Base-by-base conservation (phyloP, 2,888 invertebrate species). In the Glyphotaelius pellucidus region DNA sequence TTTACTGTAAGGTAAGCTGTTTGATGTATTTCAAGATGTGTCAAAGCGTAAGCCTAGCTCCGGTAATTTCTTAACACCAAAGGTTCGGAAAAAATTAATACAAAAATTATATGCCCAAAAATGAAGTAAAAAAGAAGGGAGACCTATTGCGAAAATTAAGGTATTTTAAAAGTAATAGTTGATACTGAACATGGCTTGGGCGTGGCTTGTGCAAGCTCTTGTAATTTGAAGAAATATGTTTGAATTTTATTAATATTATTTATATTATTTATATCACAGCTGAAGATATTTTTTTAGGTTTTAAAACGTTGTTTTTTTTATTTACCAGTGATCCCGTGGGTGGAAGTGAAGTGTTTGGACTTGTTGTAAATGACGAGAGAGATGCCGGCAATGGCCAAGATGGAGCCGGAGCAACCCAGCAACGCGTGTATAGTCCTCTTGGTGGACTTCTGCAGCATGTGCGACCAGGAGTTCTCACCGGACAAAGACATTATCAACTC, bases 341-440 rank as follows among this genome's bases (percentile, higher is more conserved):
- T 94, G 2, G 95, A 94, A 2, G 94, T 94, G n/a, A 96, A 94
- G 25, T 94, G 93, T 94, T 95, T 95, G 30, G 95, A 93, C 38
- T 95, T 95, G 92, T 95, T 95, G 35, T 96, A 95, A 85, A 96
- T 94, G 11, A 95, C 95, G 0, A 96, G 94, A 94, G 96, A 96
- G 1, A 96, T 95, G 2, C 97, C 97, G 25, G 95, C 95, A 7
- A 97, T 95, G 83, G 95, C 96, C 93, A 96, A 95, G 31, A 95
- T 83, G 0, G 96, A 94, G 0, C 97, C 97, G 9, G 96, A 94
- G 0, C 96, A 94, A 93, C 96, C 97, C 11, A 97, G 94, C 90
- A 96, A 95, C 93, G 96, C 96, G 94, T 97, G 97, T 1, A 96
- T 94, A 5, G 95, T 94, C 31, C 95, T 95, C 93, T 95, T 95